Base-by-base conservation (phyloP, 2,113 vertebrate genomes). In the Pachypanchax playfairii region DNA sequence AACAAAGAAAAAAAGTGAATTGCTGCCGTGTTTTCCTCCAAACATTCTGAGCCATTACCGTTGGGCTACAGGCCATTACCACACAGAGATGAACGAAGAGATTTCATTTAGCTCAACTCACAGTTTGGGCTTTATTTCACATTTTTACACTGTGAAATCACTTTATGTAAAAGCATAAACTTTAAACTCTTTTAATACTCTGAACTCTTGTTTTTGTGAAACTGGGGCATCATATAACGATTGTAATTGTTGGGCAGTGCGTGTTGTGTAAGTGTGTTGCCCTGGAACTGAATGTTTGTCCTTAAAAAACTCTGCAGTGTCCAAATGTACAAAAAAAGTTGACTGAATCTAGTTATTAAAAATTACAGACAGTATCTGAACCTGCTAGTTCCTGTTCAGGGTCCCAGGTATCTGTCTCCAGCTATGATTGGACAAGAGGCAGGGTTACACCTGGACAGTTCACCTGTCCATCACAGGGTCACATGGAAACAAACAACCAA, bases 251-350 rank as follows among this genome's bases (percentile, higher is more conserved):
- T 70, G 83, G 69, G 83, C 79, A 84, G 73, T 74, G 68, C 60
- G 80, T 51, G 85, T 13, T 28, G 62, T 86, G 65, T 83, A 79
- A 5, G 7, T 80, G 75, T 89, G 85, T 88, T 76, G 73, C 47
- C 77, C 62, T 84, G 79, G 77, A 87, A 54, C 42, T 33, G 33
- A 87, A 89, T 83, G 84, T 79, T 85, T 87, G 85, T 77, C 75
- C 69, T 73, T 64, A 74, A 63, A 47, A 78, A 55, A 11, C 59
- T 33, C 2, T 33, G 3, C 31, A 8, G 31, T 10, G 8, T 44
- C 46, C 31, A 60, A 33, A 33, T n/a, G n/a, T n/a, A n/a, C n/a
- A n/a, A n/a, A n/a, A n/a, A n/a, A n/a, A n/a, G n/a, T n/a, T n/a
- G n/a, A n/a, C n/a, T n/a, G n/a, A n/a, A n/a, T n/a, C n/a, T n/a